Conservation (phyloP, 2,888 invertebrate genomes). For the Tetragnatha montana region DNA sequence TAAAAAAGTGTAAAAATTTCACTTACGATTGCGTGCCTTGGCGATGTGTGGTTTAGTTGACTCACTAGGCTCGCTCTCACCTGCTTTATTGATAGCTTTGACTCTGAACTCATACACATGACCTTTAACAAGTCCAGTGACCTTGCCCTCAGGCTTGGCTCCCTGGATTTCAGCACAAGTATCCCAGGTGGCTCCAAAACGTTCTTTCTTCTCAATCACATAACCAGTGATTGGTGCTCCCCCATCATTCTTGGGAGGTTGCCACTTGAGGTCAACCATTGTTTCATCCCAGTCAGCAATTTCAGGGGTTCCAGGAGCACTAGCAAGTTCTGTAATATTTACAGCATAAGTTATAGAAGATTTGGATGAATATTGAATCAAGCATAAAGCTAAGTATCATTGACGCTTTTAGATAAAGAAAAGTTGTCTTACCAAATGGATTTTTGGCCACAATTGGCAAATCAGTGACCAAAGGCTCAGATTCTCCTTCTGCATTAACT, state of each 20-base stretch:
- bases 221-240: conserved; percentile 79
- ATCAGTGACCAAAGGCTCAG: conserved; percentile 94
- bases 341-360: neutral
- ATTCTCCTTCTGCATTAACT: conserved; percentile 81
- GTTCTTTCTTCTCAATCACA: conserved; percentile 88
- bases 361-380: neutral
- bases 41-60: conserved; percentile 88
- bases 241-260: conserved; percentile 75
- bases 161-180: conserved; percentile 80
- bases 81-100: conserved; percentile 77
- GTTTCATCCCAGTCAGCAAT: conserved; percentile 80
- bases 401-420: too few relatives aligned
- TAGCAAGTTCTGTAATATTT: conserved; percentile 81
- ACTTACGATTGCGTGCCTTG: conserved; percentile 91
- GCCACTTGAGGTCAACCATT: conserved; percentile 90
- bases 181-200: conserved; percentile 80
- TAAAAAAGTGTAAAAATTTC: conserved; percentile 73
- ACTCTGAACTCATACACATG: conserved; percentile 78
- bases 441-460: conserved; percentile 93
- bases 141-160: conserved; percentile 86
- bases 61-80: conserved; percentile 77
- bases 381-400: too few relatives aligned
- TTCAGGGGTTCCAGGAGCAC: conserved; percentile 90
- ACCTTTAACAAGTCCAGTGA: conserved; percentile 90
- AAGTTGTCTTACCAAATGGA: conserved; percentile 85